Conservation (phyloP, 2,113 vertebrate genomes). For the Sinocyclocheilus maitianheensis region DNA sequence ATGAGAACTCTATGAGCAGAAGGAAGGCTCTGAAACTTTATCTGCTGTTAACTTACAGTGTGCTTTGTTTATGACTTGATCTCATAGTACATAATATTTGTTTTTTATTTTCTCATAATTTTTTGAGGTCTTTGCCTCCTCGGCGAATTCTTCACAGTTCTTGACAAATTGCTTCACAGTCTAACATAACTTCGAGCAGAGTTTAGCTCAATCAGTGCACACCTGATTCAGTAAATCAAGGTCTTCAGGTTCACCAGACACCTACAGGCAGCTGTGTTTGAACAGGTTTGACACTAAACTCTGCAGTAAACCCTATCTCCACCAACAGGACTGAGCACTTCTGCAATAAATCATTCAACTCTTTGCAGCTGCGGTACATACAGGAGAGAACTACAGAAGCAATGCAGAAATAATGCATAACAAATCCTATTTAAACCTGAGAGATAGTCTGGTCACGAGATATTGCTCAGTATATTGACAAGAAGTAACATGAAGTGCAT, state of each 20-base stretch:
- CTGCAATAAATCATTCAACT: slow-evolving; percentile 2
- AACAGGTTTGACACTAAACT: not conserved
- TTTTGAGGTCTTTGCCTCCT: not conserved
- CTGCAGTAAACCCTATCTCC: not conserved
- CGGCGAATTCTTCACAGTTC: not conserved
- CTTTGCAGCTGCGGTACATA: not conserved
- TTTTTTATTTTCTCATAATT: not conserved
- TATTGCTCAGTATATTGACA: not conserved
- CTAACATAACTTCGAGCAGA: not conserved
- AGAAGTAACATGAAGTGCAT: not conserved
- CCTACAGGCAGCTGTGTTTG: not conserved
- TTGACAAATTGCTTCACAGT: not conserved
- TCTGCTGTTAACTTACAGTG: not conserved
- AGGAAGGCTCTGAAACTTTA: not conserved
- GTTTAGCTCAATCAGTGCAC: not conserved
- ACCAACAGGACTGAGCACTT: not conserved
- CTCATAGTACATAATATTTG: too few species aligned
- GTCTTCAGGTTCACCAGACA: not conserved
- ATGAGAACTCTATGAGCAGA: not conserved
- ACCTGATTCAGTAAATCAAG: not conserved
- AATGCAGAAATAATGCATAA: slow-evolving; percentile 5
- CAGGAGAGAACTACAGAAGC: not conserved
- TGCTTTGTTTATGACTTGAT: too few species aligned
- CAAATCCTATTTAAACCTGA: not conserved
- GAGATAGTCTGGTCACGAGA: not conserved